Conservation (phyloP, 2,888 invertebrate species). For the Hypomecis atomaria region DNA sequence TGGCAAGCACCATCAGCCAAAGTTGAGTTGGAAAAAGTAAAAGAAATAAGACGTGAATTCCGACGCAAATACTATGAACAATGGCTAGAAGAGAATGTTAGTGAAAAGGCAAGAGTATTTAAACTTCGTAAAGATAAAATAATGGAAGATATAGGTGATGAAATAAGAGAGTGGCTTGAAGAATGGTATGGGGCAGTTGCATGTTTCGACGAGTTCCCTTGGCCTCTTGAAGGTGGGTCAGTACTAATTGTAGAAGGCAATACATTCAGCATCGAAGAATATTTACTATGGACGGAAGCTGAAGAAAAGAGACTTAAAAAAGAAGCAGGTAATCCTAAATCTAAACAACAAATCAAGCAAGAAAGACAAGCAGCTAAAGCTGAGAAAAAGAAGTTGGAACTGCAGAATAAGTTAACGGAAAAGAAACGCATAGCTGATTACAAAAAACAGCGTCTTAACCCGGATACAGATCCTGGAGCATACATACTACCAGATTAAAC, state of each 20-base stretch:
- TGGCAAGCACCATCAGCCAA: conserved; percentile 75
- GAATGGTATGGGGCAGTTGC: conserved; percentile 85
- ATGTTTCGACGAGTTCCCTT: conserved; percentile 90
- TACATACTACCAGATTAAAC: conserved; percentile 59
- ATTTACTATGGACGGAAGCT: conserved; percentile 67
- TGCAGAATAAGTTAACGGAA: conserved; percentile 66
- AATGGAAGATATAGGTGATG: conserved; percentile 90
- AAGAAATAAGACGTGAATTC: conserved; percentile 74
- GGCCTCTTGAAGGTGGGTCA: conserved; percentile 88
- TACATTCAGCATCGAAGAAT: conserved; percentile 85
- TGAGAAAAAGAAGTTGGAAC: conserved; percentile 67
- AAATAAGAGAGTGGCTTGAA: conserved; percentile 90
- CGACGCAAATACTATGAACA: conserved; percentile 74
- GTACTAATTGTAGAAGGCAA: conserved; percentile 85
- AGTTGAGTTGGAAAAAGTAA: conserved; percentile 73
- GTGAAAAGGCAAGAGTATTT: conserved; percentile 80
- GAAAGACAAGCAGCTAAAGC: conserved; percentile 71
- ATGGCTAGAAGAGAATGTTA: conserved; percentile 71
- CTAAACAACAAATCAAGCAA: conserved; percentile 76
- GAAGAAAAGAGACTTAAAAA: conserved; percentile 70
- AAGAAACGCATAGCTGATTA: conserved; percentile 73
- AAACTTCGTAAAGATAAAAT: conserved; percentile 83
- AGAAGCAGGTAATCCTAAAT: conserved; percentile 63
- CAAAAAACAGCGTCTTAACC: conserved; percentile 74
- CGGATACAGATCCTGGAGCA: conserved; percentile 74